Evolutionary conservation across 2,113 vertebrate genomes (phyloP).

Genomic region (Columba janthina): DNA sequence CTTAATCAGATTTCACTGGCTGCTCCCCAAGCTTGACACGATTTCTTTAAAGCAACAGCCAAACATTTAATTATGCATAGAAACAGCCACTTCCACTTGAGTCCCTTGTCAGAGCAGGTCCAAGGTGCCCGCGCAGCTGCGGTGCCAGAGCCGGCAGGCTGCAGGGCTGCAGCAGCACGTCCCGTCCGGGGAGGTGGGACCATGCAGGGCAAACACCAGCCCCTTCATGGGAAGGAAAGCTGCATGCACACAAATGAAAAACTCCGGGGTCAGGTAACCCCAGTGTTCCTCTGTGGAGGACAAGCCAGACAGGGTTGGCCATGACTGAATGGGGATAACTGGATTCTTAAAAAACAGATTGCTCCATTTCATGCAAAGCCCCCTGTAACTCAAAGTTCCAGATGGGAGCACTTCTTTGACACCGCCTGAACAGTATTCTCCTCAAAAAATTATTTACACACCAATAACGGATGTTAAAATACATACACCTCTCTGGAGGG

Average conservation of each 20-base stretch:
- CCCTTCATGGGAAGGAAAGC: background rate
- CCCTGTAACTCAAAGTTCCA: background rate
- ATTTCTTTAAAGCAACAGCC: background rate
- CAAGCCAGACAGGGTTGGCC: background rate
- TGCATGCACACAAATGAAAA: background rate
- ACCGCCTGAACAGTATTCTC: background rate
- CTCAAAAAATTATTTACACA: background rate
- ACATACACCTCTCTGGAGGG: background rate
- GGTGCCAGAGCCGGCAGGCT: too few relatives aligned
- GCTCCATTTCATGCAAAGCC: background rate
- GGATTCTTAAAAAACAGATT: background rate
- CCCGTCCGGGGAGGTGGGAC: too few relatives aligned
- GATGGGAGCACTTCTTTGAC: background rate
- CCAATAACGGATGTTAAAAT: background rate
- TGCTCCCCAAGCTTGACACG: background rate
- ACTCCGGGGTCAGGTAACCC: background rate
- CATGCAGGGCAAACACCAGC: background rate
- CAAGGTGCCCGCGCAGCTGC: background rate
- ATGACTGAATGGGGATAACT: background rate
- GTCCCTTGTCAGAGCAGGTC: background rate
- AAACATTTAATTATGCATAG: accelerated
- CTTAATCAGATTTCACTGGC: background rate
- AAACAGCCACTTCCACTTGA: background rate
- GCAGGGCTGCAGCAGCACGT: too few relatives aligned
- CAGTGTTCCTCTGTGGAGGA: background rate